Base-by-base conservation (phyloP, 2,113 vertebrate genomes). In the Bubalus kerabau region DNA sequence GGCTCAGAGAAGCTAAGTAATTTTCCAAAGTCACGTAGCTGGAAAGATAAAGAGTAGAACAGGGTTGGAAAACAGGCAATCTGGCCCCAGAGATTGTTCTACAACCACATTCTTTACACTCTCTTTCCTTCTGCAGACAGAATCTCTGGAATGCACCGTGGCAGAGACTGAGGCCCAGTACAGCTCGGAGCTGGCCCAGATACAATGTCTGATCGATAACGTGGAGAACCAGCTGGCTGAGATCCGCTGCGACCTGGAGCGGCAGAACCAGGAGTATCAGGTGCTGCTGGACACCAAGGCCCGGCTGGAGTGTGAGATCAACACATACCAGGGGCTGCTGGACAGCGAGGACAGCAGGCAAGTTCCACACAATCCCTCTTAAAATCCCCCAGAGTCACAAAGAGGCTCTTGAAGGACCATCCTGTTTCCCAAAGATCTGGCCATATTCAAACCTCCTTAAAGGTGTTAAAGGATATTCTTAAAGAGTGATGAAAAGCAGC, bases 131-230 rank as follows among this genome's bases (percentile, higher is more conserved):
- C 67, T 32, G 17, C 98, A 99, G 99, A 99, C 99, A 98, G 93
- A 96, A 2, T 97, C 99, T 71, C 98, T 99, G 97, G 99, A 99
- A 94, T 95, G 87, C 15, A 99, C 99, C 0, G 85, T 99, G 26
- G 97, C 78, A 2, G 99, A 99, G 36, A 99, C 99, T 0, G 98
- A 99, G 94, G 40, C 16, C 2, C 98, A 98, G 32, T 99, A 99
- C 87, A 67, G 98, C 43, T 86, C 97, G 60, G 97, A 99, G 96
- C 98, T 99, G 95, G 82, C 97, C 57, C 76, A 97, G 52, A 96
- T 99, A 76, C 99, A 99, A 97, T 30, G 36, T n/a, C 97, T 98
- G 57, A 99, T 99, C 10, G 98, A 98, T 1, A 50, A 24, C 0
- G 30, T 99, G 95, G 99, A 99, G 91, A 43, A 78, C 2, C 99